Conservation (phyloP, 37 sponge, comb jelly and placozoan species). For the Ianthella basta region DNA sequence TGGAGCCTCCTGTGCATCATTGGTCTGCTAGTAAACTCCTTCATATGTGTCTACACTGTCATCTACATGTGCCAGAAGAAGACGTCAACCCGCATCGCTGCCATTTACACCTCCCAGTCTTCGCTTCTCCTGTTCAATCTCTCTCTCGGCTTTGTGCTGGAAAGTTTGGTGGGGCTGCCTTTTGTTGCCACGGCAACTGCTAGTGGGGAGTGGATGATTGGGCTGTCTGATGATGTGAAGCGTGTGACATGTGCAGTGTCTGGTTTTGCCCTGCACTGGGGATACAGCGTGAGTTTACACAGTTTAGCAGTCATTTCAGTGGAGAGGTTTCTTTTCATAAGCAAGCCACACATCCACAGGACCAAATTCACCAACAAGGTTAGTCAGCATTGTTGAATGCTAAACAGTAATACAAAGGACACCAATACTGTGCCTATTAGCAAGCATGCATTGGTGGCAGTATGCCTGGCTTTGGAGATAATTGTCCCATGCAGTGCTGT, state of each 20-base stretch:
- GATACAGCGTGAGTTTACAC: background rate
- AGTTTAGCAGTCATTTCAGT: constrained; percentile 18
- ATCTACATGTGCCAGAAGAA: background rate
- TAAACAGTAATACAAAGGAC: too few species aligned
- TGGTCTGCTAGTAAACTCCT: background rate
- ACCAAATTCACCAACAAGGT: constrained; percentile 26
- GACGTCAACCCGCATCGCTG: background rate
- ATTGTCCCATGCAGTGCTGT: too few species aligned
- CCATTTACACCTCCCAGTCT: constrained; percentile 7
- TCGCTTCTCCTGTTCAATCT: constrained; percentile 22
- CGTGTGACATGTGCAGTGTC: background rate
- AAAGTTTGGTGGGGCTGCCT: background rate
- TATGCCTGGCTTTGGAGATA: too few species aligned
- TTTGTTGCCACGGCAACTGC: constrained; percentile 2
- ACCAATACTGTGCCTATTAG: too few species aligned
- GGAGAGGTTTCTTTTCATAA: constrained; percentile 18
- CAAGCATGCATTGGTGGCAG: too few species aligned
- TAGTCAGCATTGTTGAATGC: background rate
- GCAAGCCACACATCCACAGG: constrained; percentile 29
- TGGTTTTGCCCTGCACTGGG: background rate
- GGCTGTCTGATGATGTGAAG: background rate
- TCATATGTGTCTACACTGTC: constrained; percentile 18
- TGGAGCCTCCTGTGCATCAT: background rate
- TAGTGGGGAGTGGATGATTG: constrained; percentile 24
- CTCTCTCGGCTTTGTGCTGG: background rate